Conservation (phyloP, 2,113 vertebrate species). For the Toxotes jaculatrix region DNA sequence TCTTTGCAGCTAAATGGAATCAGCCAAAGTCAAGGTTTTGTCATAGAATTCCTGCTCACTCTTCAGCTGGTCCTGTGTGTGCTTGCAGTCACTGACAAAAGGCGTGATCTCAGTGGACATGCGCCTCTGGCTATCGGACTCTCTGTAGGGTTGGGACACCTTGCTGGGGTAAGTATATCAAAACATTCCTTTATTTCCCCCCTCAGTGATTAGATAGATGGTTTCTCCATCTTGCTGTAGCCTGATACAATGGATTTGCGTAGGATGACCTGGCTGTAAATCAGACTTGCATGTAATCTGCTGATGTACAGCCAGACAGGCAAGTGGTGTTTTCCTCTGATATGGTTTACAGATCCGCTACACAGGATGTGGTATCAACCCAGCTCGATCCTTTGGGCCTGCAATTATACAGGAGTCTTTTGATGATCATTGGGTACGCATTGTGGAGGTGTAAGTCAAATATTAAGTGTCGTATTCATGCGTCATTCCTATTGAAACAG, state of each 20-base stretch:
- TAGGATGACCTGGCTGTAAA: conserved; percentile 7
- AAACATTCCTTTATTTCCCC: conserved; percentile 14
- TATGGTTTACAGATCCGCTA: conserved; percentile 85
- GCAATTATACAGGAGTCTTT: conserved; percentile 84
- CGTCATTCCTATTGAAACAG: neutral
- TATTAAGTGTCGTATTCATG: neutral
- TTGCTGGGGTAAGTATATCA: conserved; percentile 86
- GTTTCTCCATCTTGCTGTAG: conserved; percentile 19
- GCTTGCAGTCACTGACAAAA: conserved; percentile 86
- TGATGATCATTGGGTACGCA: conserved; percentile 86
- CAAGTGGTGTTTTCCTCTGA: conserved; percentile 39
- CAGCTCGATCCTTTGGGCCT: conserved; percentile 88
- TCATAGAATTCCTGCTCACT: conserved; percentile 86
- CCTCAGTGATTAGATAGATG: conserved; percentile 36
- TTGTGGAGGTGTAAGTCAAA: neutral
- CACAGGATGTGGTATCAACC: conserved; percentile 90
- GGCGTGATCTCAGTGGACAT: conserved; percentile 82
- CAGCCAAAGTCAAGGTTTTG: conserved; percentile 84
- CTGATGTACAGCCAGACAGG: conserved; percentile 32
- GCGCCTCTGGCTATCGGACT: conserved; percentile 85
- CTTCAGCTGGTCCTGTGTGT: conserved; percentile 90
- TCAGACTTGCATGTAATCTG: conserved; percentile 26
- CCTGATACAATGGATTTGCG: conserved; percentile 46
- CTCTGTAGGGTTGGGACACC: conserved; percentile 87
- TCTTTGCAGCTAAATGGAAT: conserved; percentile 74